A percentile compares a stretch with the other conserved stretches of the same genome.
These are phyloP conservation scores for Erpornis zantholeuca DNA, from an alignment of 2,113 vertebrate genomes.

Conservation along the genomic window DNA sequence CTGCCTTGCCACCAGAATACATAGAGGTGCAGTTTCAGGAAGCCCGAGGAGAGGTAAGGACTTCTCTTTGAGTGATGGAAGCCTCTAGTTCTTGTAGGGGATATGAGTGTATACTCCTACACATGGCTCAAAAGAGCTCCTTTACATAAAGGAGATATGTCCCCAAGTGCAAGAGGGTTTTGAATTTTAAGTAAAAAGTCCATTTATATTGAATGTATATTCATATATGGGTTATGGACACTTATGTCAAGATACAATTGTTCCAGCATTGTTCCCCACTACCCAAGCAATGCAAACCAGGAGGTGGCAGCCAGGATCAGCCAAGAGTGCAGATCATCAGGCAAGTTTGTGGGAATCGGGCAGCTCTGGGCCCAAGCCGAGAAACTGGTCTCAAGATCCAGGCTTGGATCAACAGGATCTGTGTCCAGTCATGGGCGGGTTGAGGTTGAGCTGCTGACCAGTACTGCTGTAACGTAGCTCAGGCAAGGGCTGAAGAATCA, in stretches of 20 bases:
- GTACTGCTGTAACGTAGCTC: neutral
- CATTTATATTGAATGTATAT: neutral
- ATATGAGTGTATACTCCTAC: neutral
- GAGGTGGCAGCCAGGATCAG: neutral
- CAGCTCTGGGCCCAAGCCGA: neutral
- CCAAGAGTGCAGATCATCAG: neutral
- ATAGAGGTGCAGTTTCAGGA: constrained; percentile 80
- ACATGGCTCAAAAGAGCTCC: neutral
- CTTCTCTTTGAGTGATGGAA: neutral
- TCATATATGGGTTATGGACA: neutral
- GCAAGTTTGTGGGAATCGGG: neutral
- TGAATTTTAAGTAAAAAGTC: neutral
- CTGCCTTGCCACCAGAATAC: constrained; percentile 78
- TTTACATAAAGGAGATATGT: neutral
- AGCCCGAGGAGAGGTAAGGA: constrained; percentile 66
- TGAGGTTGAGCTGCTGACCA: fast-evolving
- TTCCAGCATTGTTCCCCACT: fast-evolving
- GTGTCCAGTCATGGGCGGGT: neutral
- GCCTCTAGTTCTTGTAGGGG: neutral
- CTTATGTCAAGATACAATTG: neutral
- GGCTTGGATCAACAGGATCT: neutral
- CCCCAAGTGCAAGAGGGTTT: neutral
- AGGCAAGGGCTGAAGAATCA: neutral
- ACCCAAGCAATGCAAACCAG: neutral
- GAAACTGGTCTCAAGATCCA: neutral